Evolutionary conservation across 2,113 vertebrate genomes (phyloP).

Genomic region (Dromiciops gliroides): DNA sequence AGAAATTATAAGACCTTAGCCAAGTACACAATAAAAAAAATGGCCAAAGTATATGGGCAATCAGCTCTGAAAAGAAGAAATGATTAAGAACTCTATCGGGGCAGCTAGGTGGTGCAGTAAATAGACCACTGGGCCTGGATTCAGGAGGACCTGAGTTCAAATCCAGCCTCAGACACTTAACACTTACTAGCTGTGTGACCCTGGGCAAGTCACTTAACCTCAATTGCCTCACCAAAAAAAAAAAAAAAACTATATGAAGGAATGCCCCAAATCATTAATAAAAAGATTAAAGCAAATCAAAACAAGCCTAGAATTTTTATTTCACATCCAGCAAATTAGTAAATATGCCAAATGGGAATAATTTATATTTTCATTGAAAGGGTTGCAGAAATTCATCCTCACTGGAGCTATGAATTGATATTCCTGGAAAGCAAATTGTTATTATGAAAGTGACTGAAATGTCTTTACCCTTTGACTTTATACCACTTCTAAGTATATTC

Average conservation of each 20-base stretch:
- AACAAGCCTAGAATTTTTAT: neutral
- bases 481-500: neutral
- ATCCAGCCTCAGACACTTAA: too few relatives aligned
- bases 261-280: neutral
- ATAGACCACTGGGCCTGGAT: too few relatives aligned
- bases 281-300: neutral
- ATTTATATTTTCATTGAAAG: neutral
- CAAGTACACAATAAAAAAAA: neutral
- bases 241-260: neutral
- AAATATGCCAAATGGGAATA: neutral
- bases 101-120: too few relatives aligned
- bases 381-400: neutral
- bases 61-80: neutral
- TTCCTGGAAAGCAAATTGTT: neutral
- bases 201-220: too few relatives aligned
- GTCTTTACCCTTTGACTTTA: neutral
- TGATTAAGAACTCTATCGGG: neutral
- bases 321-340: neutral
- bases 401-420: neutral
- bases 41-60: neutral
- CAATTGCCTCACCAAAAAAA: too few relatives aligned
- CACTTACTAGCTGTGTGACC: too few relatives aligned
- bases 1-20: neutral
- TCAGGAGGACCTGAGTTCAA: too few relatives aligned
- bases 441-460: neutral